A percentile compares a stretch with the other conserved stretches of the same genome.
Conservation (phyloP, 2,113 vertebrate genomes). For the Dinomys branickii region DNA sequence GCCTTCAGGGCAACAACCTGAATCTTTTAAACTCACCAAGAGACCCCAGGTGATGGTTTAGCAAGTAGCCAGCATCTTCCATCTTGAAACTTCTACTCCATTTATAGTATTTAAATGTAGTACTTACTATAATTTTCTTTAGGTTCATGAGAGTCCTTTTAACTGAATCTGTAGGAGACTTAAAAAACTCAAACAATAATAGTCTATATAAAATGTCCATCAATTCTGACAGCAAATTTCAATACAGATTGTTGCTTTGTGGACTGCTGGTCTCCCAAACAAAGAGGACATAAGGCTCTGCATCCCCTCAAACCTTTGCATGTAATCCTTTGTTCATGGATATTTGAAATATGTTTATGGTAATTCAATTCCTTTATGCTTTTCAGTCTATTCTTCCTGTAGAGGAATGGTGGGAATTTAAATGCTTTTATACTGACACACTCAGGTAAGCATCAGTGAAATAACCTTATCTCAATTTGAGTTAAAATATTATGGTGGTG, state of each 20-base stretch:
- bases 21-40: not conserved
- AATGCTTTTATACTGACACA: not conserved
- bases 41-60: not conserved
- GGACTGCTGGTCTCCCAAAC: not conserved
- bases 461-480: not conserved
- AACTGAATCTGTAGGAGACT: not conserved
- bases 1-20: not conserved
- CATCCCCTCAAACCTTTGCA: not conserved
- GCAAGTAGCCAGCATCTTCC: not conserved
- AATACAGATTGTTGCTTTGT: conserved; percentile 1
- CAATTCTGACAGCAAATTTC: not conserved
- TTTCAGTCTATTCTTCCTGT: conserved; percentile 53
- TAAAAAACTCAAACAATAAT: not conserved
- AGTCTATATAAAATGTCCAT: not conserved
- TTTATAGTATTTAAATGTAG: not conserved
- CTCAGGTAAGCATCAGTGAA: not conserved
- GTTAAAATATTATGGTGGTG: not conserved
- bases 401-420: conserved; percentile 58
- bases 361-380: conserved; percentile 57
- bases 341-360: conserved; percentile 40
- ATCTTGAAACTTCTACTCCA: not conserved
- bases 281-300: not conserved
- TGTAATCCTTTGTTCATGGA: conserved; percentile 22
- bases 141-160: conserved; percentile 7
- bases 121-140: not conserved